phyloP scores from a whole-genome alignment of 64 coral and sea anemone genomes.

The Acropora yongei region DNA sequence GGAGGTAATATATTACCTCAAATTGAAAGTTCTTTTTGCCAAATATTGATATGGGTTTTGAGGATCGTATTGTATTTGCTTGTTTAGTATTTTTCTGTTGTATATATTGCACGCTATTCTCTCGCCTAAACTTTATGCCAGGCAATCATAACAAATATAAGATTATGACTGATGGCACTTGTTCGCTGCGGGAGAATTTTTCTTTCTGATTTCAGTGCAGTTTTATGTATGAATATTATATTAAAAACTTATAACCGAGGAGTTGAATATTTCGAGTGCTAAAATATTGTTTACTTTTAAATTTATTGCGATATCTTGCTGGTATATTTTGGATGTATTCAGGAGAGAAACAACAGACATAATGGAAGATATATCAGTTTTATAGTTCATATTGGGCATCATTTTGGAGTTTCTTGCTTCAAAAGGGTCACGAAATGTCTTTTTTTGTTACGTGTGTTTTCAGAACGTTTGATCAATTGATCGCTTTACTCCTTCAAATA shows the following conservation, averaged over 20 bases:
- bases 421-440: not conserved
- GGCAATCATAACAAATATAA: not conserved
- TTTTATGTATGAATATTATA: not conserved
- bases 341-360: not conserved
- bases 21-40: not conserved
- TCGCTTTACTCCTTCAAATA: too few relatives aligned
- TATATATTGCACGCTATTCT: not conserved
- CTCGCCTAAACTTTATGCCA: not conserved
- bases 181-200: too few relatives aligned
- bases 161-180: too few relatives aligned
- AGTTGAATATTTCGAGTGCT: conserved; percentile 11
- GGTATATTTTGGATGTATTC: too few relatives aligned
- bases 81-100: not conserved
- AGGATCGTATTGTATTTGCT: not conserved
- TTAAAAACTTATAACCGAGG: not conserved
- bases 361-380: not conserved
- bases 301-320: not conserved
- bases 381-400: not conserved
- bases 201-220: too few relatives aligned
- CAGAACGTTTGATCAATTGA: not conserved
- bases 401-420: not conserved
- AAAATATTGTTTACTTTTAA: conserved; percentile 32
- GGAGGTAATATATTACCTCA: not conserved
- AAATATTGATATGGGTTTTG: not conserved
- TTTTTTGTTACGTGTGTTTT: not conserved